Percentiles rank a stretch among this genome's conserved stretches.
Evolutionary conservation across 1,140 invertebrate species (phyloP).

Genomic region (Ips nitidus): DNA sequence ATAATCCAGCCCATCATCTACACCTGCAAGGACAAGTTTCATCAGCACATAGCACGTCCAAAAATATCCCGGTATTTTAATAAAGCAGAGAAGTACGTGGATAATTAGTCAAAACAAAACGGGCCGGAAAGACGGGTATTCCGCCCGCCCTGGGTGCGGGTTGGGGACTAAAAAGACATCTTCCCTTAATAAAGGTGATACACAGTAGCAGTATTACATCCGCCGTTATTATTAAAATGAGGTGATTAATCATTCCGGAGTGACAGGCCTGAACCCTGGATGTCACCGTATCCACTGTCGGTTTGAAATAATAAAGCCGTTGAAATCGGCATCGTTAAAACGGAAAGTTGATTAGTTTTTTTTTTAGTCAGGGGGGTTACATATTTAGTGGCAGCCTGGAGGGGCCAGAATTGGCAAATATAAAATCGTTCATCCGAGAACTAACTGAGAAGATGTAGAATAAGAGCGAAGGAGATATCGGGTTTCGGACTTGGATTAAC

Average conservation of each 20-base stretch:
- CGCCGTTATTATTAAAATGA: constrained; percentile 40
- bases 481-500: constrained; percentile 28
- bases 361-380: background rate
- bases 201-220: constrained; percentile 32
- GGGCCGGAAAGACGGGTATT: background rate
- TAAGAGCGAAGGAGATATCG: constrained; percentile 26
- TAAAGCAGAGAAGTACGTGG: background rate
- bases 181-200: constrained; percentile 38
- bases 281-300: constrained; percentile 34
- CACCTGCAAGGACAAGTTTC: background rate
- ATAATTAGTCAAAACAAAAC: constrained; percentile 24
- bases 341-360: background rate
- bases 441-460: constrained; percentile 14
- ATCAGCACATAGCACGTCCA: background rate
- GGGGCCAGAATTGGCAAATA: background rate
- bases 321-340: constrained; percentile 15
- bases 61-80: background rate
- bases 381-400: background rate
- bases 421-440: constrained; percentile 3
- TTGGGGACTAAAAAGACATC: constrained; percentile 19
- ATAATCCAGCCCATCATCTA: background rate
- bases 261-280: constrained; percentile 32
- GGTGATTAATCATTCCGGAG: constrained; percentile 37
- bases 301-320: constrained; percentile 34
- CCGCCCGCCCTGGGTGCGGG: background rate